Percentiles rank a stretch among this genome's conserved stretches.
These are phyloP conservation scores for Hippoglossus stenolepis DNA, from an alignment of 2,113 vertebrate species.

Conservation along the genomic window DNA sequence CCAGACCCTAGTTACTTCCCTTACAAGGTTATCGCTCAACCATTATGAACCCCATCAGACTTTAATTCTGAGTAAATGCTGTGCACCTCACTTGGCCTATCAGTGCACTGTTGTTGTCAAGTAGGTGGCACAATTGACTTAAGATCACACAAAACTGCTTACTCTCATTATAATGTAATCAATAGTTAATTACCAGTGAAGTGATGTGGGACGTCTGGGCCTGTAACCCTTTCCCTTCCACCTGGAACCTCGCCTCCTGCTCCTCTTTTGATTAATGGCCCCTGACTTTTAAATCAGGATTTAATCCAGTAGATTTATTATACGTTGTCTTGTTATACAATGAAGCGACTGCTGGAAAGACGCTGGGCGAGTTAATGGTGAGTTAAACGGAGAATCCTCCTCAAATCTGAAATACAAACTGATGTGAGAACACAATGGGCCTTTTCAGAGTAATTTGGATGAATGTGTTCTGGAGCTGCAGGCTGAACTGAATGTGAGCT, in stretches of 20 bases:
- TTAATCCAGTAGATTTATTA: slow-evolving; percentile 36
- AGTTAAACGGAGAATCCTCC: neutral
- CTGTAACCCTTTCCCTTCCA: slow-evolving; percentile 46
- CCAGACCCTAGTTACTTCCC: slow-evolving; percentile 22
- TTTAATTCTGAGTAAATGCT: slow-evolving; percentile 48
- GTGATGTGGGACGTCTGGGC: slow-evolving; percentile 59
- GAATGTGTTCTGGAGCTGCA: too few species aligned
- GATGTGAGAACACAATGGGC: neutral
- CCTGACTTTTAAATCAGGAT: slow-evolving; percentile 23
- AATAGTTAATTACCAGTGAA: slow-evolving; percentile 78
- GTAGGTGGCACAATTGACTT: slow-evolving; percentile 68
- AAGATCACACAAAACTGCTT: slow-evolving; percentile 72
- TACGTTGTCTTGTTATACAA: slow-evolving; percentile 17
- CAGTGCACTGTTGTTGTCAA: slow-evolving; percentile 53
- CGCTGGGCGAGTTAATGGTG: neutral
- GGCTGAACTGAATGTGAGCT: neutral
- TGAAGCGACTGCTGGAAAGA: neutral
- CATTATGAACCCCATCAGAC: slow-evolving; percentile 28
- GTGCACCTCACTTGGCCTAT: slow-evolving; percentile 55
- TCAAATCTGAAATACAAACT: neutral
- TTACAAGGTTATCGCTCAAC: slow-evolving; percentile 41
- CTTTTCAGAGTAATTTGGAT: too few species aligned
- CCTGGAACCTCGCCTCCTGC: slow-evolving; percentile 5
- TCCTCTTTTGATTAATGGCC: slow-evolving; percentile 66
- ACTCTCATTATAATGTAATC: slow-evolving; percentile 75